These are phyloP conservation scores for Drosophila sturtevanti DNA, from an alignment of 1,140 invertebrate species.

Conservation along the genomic window DNA sequence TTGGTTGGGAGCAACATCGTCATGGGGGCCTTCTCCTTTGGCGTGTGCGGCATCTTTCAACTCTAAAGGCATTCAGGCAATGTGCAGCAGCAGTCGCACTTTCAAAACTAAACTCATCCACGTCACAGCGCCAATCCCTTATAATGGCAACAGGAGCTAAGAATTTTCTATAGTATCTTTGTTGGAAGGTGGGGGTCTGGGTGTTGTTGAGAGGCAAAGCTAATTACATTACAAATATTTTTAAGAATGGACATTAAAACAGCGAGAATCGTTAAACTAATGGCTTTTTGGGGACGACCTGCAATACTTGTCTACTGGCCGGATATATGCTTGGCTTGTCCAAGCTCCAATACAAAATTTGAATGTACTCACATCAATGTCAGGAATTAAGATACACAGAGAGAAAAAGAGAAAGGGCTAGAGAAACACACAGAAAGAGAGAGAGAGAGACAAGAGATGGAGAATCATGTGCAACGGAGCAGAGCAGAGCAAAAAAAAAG, in stretches of 20 bases:
- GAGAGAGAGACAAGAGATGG: neutral
- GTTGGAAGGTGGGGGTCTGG: too few species aligned
- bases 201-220: too few species aligned
- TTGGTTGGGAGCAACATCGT: neutral
- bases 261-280: constrained; percentile 37
- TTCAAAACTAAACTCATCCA: constrained; percentile 46
- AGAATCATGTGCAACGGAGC: constrained; percentile 61
- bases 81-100: constrained; percentile 43
- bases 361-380: constrained; percentile 65
- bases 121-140: constrained; percentile 15
- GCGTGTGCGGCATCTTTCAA: constrained; percentile 75
- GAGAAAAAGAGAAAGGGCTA: neutral
- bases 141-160: constrained; percentile 18
- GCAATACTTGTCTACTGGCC: constrained; percentile 28
- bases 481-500: constrained; percentile 4
- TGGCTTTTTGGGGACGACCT: neutral
- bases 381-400: constrained; percentile 50
- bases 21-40: constrained; percentile 23
- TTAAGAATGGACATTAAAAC: constrained; percentile 37
- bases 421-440: too few species aligned
- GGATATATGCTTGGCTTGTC: constrained; percentile 76
- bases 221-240: constrained; percentile 75
- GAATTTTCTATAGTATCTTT: constrained; percentile 42
- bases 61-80: constrained; percentile 63
- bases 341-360: constrained; percentile 67